Evolutionary conservation across 2,113 vertebrate genomes (phyloP).

Genomic region (Glaucidium brasilianum): DNA sequence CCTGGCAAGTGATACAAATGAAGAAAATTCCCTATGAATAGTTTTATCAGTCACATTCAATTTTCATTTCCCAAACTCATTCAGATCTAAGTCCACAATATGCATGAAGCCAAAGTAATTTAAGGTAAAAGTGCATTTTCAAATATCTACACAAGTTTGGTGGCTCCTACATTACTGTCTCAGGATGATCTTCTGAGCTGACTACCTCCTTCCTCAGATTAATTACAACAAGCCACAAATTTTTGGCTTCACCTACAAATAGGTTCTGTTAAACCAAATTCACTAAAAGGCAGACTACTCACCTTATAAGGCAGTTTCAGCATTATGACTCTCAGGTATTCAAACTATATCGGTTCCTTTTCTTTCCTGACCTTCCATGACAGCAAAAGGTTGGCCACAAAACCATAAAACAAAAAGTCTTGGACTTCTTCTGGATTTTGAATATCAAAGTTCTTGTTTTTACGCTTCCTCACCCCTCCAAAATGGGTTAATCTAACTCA

Average conservation of each 20-base stretch:
- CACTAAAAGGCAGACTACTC: not conserved
- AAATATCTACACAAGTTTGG: not conserved
- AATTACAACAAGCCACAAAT: not conserved
- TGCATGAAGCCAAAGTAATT: not conserved
- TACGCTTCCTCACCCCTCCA: rapidly evolving
- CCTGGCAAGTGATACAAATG: not conserved
- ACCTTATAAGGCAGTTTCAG: not conserved
- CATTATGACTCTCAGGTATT: not conserved
- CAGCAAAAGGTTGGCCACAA: not conserved
- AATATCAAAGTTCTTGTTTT: not conserved
- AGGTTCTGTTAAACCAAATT: not conserved
- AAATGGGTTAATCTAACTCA: not conserved
- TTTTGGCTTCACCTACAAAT: not conserved
- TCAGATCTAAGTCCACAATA: not conserved
- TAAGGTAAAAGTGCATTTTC: not conserved
- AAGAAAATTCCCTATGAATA: not conserved
- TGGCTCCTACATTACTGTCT: not conserved
- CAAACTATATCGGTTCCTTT: not conserved
- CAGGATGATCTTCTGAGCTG: not conserved
- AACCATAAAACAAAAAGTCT: not conserved
- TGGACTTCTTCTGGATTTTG: not conserved
- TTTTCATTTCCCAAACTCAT: not conserved
- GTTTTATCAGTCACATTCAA: not conserved
- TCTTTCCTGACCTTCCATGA: not conserved
- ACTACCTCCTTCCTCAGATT: not conserved